These are phyloP conservation scores for Antheraea yamamai DNA, from an alignment of 2,888 invertebrate species.

Conservation along the genomic window DNA sequence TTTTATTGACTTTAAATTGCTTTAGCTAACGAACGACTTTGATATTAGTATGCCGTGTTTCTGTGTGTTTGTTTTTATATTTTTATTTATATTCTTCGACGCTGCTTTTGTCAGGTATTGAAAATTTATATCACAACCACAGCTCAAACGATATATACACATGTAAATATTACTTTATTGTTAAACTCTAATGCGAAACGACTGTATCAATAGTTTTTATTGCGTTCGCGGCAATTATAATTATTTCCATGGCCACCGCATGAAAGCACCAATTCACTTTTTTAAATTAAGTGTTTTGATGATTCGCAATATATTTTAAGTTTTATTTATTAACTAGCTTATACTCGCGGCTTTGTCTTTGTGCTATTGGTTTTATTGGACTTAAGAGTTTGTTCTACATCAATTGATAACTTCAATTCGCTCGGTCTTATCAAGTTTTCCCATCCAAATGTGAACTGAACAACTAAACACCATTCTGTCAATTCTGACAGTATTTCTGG, in stretches of 20 bases:
- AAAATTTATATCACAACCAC: neutral
- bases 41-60: too few species aligned
- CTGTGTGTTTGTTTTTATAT: too few species aligned
- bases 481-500: too few species aligned
- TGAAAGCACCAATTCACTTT: neutral
- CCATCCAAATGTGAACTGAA: too few species aligned
- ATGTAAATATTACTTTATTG: neutral
- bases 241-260: conserved; percentile 4
- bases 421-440: too few species aligned
- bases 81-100: neutral
- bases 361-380: too few species aligned
- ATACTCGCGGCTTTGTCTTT: too few species aligned
- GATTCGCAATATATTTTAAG: neutral
- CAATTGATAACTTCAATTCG: too few species aligned
- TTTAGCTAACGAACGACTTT: too few species aligned
- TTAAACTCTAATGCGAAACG: conserved; percentile 7
- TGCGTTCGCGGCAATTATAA: conserved; percentile 6
- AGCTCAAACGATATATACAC: neutral
- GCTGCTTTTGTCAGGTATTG: neutral
- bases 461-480: too few species aligned
- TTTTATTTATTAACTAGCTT: neutral
- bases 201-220: neutral
- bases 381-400: too few species aligned
- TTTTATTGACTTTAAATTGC: too few species aligned
- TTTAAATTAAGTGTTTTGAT: conserved; percentile 4